phyloP scores from a whole-genome alignment of 2,113 vertebrate species.

The Clarias batrachus region DNA sequence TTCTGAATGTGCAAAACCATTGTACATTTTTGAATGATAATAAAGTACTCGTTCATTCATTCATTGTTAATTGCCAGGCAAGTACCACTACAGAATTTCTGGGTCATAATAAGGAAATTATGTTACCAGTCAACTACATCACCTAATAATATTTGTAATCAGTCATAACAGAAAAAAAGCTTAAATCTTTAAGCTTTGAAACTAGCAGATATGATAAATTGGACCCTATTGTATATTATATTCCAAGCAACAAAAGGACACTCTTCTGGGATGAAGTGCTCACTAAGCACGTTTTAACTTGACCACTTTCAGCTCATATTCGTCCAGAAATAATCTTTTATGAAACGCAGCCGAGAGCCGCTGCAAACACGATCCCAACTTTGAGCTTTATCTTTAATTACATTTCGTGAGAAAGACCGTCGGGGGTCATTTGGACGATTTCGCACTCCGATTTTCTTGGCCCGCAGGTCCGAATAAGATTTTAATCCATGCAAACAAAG shows the following conservation, averaged over 20 bases:
- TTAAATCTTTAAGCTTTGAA: too few relatives aligned
- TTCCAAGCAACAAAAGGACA: not conserved
- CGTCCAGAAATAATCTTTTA: slow-evolving; percentile 13
- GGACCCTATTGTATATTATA: not conserved
- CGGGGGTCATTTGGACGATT: slow-evolving; percentile 16
- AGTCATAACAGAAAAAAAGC: too few relatives aligned
- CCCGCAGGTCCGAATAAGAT: slow-evolving; percentile 41
- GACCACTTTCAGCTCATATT: not conserved
- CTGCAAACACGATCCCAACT: not conserved
- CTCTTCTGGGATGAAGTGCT: not conserved
- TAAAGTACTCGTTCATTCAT: too few relatives aligned
- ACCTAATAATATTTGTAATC: too few relatives aligned
- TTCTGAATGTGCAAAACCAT: too few relatives aligned
- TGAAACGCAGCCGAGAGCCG: not conserved
- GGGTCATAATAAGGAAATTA: too few relatives aligned
- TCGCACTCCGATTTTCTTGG: slow-evolving; percentile 1
- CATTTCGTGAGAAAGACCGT: slow-evolving; percentile 14
- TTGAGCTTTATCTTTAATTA: slow-evolving; percentile 46
- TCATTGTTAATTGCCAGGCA: too few relatives aligned
- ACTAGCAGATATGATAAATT: too few relatives aligned
- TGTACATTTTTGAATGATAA: too few relatives aligned
- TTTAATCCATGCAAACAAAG: slow-evolving; percentile 58
- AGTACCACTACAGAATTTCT: too few relatives aligned
- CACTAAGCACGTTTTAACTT: not conserved
- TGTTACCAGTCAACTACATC: too few relatives aligned